Evolutionary conservation across 2,113 vertebrate species (phyloP).

Genomic region (Carassius carassius): DNA sequence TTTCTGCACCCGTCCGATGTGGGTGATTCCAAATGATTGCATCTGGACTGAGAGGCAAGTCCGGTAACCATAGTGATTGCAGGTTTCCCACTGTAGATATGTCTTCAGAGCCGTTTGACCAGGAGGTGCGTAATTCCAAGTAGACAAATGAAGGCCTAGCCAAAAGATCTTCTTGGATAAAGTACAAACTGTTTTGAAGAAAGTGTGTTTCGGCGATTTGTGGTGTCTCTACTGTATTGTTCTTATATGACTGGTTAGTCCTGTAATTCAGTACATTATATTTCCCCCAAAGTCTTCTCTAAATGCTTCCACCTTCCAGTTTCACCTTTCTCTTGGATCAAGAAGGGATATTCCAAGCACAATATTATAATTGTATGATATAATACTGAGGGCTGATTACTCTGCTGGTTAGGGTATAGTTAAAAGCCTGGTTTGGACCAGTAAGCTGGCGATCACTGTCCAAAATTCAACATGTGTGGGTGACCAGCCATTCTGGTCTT

Average conservation of each 20-base stretch:
- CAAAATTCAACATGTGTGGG: not conserved
- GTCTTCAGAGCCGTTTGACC: constrained; percentile 39
- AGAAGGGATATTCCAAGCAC: not conserved
- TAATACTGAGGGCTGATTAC: constrained; percentile 6
- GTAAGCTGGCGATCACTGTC: not conserved
- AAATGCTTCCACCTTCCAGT: constrained; percentile 20
- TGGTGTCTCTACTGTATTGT: constrained; percentile 47
- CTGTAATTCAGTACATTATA: constrained; percentile 3
- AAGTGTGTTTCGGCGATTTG: constrained; percentile 68
- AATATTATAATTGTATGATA: constrained; percentile 9
- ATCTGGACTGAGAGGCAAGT: constrained; percentile 63
- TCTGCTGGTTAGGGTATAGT: not conserved
- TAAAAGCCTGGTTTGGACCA: constrained; percentile 6
- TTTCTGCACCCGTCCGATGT: constrained; percentile 64
- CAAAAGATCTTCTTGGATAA: constrained; percentile 50
- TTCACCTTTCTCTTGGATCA: constrained; percentile 1
- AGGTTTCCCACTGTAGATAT: constrained; percentile 41
- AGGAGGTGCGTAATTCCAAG: constrained; percentile 67
- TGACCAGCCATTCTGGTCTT: not conserved
- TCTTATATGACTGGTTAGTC: constrained; percentile 61
- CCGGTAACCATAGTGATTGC: constrained; percentile 62
- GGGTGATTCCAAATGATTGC: constrained; percentile 70
- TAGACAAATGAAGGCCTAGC: constrained; percentile 66
- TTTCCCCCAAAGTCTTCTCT: not conserved
- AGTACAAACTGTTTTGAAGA: constrained; percentile 58